phyloP scores from a whole-genome alignment of 37 sponge, comb jelly and placozoan genomes.

The Petrosia ficiformis region DNA sequence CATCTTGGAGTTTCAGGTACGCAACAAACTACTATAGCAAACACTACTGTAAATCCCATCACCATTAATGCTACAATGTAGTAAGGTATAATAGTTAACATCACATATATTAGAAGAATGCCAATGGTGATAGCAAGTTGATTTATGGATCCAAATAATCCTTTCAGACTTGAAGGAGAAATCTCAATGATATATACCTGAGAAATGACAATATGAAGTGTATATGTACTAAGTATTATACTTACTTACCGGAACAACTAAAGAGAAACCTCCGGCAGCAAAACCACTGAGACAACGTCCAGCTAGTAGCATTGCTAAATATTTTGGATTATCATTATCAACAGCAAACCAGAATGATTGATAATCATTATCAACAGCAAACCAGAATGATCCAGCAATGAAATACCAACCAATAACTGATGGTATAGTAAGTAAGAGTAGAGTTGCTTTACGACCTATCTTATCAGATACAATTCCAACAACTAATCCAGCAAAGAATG shows the following conservation, averaged over 20 bases:
- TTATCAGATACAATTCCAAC: conserved; percentile 40
- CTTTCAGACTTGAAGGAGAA: conserved; percentile 48
- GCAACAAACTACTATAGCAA: conserved; percentile 53
- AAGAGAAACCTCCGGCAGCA: conserved; percentile 21
- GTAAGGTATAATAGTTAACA: conserved; percentile 46
- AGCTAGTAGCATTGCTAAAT: conserved; percentile 8
- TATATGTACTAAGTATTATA: background rate
- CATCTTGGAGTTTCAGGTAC: background rate
- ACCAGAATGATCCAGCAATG: conserved; percentile 16
- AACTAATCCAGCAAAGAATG: conserved; percentile 51
- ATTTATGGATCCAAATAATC: conserved; percentile 66
- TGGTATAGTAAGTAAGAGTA: conserved; percentile 37
- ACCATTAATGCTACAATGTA: conserved; percentile 43
- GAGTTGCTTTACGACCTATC: conserved; percentile 43
- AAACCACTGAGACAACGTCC: conserved; percentile 36
- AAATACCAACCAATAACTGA: conserved; percentile 49
- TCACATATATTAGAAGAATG: conserved; percentile 43
- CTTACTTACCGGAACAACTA: conserved; percentile 38
- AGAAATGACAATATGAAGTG: background rate
- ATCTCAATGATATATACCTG: conserved; percentile 85
- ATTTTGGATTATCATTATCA: background rate
- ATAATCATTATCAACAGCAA: background rate
- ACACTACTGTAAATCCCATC: conserved; percentile 31
- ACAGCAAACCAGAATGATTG: background rate
- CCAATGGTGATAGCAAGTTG: conserved; percentile 80